Evolutionary conservation across 2,113 vertebrate species (phyloP).

Genomic region (Gorsachius goisagi): DNA sequence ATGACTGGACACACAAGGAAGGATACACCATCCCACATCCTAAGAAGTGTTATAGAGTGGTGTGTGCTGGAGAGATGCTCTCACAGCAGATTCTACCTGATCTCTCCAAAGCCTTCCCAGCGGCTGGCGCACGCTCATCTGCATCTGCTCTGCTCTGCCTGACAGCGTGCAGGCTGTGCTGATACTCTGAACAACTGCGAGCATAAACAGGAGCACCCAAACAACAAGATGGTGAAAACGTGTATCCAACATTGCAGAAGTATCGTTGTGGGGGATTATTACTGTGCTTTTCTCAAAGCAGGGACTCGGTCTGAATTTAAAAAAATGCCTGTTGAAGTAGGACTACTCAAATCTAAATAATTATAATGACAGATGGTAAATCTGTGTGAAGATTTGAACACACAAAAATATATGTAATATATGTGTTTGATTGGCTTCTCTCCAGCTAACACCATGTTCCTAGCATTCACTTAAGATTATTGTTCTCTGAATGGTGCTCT

Average conservation of each 20-base stretch:
- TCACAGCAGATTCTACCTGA: neutral
- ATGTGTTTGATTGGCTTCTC: neutral
- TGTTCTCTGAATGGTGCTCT: neutral
- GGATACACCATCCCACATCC: neutral
- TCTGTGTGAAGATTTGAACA: neutral
- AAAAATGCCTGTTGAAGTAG: neutral
- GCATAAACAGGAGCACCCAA: neutral
- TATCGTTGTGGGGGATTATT: neutral
- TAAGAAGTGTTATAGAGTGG: neutral
- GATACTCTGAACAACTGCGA: neutral
- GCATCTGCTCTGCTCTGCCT: neutral
- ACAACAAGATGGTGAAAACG: neutral
- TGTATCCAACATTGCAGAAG: neutral
- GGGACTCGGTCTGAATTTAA: neutral
- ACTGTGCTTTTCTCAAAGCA: neutral
- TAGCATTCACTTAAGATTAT: neutral
- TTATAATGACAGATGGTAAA: neutral
- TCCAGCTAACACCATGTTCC: neutral
- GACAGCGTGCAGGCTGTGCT: neutral
- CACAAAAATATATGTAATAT: neutral
- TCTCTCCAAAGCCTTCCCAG: neutral
- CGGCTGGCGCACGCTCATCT: fast-evolving
- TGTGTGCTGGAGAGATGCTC: neutral
- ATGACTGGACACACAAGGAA: neutral
- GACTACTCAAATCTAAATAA: neutral